Base-by-base conservation (phyloP, 1,140 invertebrate species). In the Calliopsis andreniformis region DNA sequence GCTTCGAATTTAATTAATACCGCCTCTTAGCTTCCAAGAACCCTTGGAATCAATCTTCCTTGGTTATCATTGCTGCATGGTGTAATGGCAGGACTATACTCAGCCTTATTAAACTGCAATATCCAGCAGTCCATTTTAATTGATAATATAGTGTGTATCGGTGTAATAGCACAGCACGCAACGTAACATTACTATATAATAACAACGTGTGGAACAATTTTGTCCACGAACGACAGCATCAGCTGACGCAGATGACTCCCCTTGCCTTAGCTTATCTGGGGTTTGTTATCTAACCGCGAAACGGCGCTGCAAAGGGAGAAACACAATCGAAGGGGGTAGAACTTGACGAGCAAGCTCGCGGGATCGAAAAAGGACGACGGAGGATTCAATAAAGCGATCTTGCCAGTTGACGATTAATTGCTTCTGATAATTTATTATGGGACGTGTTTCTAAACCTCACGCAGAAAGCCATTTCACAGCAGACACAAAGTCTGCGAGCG, bases 321-420 rank as follows among this genome's bases (percentile, higher is more conserved):
- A 4, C 8, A 3, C 25, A 7, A 16, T 0, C 3, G 51, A 18
- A 16, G 23, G 3, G 32, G 23, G 16, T 20, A 28, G 56, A 55
- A 55, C 62, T 55, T 35, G 35, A 35, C 20, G 20, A 35, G 30
- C 45, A n/a, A 25, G 49, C 14, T 62, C 2, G 43, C 32, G 8
- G 20, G 20, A 20, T 12, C 28, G 16, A 49, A 25, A 28, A 59
- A 23, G 14, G n/a, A 49, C 7, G 20, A 43, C 8, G 14, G 25
- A 8, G 39, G 47, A 55, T 73, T 73, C 70, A 73, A 73, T 73
- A 64, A 73, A 73, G 59, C 61, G 70, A 73, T 73, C 68, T 23
- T 51, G n/a, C 30, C 61, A 8, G 25, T 45, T 45, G 35, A 43
- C 61, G 70, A 73, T 73, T 73, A 73, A 73, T 64, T 35, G 70